These are phyloP conservation scores for Phallusia fumigata DNA, from an alignment of 23 tunicate species.

Conservation along the genomic window DNA sequence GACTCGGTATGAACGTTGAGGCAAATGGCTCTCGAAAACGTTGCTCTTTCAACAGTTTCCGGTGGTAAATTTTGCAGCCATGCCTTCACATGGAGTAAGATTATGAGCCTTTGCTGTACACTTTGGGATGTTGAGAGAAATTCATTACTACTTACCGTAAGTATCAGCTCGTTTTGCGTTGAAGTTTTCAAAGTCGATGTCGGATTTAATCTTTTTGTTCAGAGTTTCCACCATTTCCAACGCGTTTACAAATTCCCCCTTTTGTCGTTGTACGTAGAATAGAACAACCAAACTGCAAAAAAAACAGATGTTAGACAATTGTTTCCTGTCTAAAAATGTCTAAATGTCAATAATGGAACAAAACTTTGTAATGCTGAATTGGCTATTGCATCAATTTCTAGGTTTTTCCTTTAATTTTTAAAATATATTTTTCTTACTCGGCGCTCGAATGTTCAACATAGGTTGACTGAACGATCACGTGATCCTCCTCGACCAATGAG, in stretches of 20 bases:
- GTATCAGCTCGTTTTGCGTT: constrained; percentile 69
- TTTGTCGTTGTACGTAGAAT: constrained; percentile 42
- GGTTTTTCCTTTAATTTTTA: no score
- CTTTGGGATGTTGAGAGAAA: no score
- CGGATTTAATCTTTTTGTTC: constrained; percentile 46
- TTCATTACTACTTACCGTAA: constrained; percentile 75
- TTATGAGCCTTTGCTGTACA: no score
- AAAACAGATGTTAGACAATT: neutral
- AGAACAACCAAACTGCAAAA: constrained; percentile 61
- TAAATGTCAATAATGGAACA: no score
- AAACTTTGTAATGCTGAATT: no score
- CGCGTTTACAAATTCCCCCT: constrained; percentile 28
- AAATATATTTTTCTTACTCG: no score
- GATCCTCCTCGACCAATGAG: constrained; percentile 36
- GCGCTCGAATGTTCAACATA: constrained; percentile 57
- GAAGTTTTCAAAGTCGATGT: constrained; percentile 45
- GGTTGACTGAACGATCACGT: constrained; percentile 47
- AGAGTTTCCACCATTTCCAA: constrained; percentile 42
- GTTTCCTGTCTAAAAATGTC: neutral
- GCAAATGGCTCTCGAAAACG: no score
- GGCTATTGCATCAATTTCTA: no score
- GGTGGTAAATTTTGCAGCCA: no score
- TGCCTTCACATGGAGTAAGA: no score
- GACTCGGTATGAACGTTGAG: no score
- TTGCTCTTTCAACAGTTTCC: no score